Base-by-base conservation (phyloP, 2,797 vertebrate genomes). In the Chrysolophus pictus region DNA sequence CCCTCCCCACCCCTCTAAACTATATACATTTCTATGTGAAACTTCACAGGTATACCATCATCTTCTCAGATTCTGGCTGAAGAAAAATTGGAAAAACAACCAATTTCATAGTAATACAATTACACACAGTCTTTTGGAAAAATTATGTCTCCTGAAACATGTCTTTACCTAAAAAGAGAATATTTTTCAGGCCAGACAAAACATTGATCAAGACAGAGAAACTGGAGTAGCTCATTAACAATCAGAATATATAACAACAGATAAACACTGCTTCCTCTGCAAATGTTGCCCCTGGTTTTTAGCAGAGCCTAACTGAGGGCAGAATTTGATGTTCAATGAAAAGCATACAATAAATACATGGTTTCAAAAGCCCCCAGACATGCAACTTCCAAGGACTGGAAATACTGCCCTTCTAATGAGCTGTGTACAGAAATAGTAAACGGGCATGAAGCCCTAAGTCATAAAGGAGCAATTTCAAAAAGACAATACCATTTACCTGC, bases 401-500 rank as follows among this genome's bases (percentile, higher is more conserved):
- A 95, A 90, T 65, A 10, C 17, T 81, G n/a, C 7, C 28, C 76
- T 87, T 88, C 64, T 41, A 84, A 92, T 87, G 24, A 83, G 83
- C 58, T 12, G 14, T 18, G 18, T 73, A 79, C 4, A 31, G 33
- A 90, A 85, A 26, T 95, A 53, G 82, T 17, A 81, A 70, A 15
- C 7, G 75, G 74, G 76, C 70, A 90, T 63, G 78, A 93, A 92
- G 80, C 14, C 19, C 18, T 82, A 70, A 84, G 73, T 29, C 21
- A 2, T 21, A 91, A 58, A 76, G 55, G 44, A 75, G 29, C 69
- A 56, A 79, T 89, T 94, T 91, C 31, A 73, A 82, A 75, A 78
- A 58, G 22, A 70, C 65, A 76, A 24, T 55, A 79, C 67, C 76
- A 78, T 65, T 58, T 81, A 88, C 56, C 24, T 71, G 41, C 44